A percentile compares a stretch with the other conserved stretches of the same genome.
Conservation (phyloP, 2,797 vertebrate genomes). For the Lutjanus argentimaculatus region DNA sequence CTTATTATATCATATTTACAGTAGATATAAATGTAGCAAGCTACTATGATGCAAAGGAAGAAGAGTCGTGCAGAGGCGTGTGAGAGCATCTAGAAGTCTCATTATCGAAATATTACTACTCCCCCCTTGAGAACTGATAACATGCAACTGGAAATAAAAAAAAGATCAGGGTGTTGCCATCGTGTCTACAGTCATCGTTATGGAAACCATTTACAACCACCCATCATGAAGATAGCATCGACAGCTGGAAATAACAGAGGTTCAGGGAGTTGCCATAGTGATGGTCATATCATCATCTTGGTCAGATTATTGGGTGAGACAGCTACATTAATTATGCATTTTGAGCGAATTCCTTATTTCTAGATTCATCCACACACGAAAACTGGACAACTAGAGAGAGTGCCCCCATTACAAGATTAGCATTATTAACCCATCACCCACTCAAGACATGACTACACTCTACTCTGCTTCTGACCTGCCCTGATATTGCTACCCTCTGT, state of each 20-base stretch:
- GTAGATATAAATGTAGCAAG: slow-evolving; percentile 2
- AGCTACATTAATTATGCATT: too few relatives aligned
- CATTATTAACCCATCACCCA: too few relatives aligned
- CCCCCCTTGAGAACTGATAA: slow-evolving; percentile 1
- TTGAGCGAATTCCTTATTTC: too few relatives aligned
- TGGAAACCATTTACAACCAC: not conserved
- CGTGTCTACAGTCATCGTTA: not conserved
- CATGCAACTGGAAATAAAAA: not conserved
- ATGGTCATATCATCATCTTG: not conserved
- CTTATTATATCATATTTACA: slow-evolving; percentile 17
- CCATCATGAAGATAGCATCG: not conserved
- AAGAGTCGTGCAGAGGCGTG: not conserved
- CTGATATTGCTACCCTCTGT: too few relatives aligned
- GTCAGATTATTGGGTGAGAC: not conserved
- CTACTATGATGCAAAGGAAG: slow-evolving; percentile 7
- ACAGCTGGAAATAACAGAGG: not conserved
- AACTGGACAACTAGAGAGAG: too few relatives aligned
- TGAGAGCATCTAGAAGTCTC: not conserved
- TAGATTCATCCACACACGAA: too few relatives aligned
- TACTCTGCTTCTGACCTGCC: too few relatives aligned
- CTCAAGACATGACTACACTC: too few relatives aligned
- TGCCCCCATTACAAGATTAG: too few relatives aligned
- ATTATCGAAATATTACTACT: not conserved
- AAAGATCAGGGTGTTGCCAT: not conserved
- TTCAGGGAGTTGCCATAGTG: slow-evolving; percentile 8